phyloP scores from a whole-genome alignment of 2,797 vertebrate species.

The Eulemur coronatus region DNA sequence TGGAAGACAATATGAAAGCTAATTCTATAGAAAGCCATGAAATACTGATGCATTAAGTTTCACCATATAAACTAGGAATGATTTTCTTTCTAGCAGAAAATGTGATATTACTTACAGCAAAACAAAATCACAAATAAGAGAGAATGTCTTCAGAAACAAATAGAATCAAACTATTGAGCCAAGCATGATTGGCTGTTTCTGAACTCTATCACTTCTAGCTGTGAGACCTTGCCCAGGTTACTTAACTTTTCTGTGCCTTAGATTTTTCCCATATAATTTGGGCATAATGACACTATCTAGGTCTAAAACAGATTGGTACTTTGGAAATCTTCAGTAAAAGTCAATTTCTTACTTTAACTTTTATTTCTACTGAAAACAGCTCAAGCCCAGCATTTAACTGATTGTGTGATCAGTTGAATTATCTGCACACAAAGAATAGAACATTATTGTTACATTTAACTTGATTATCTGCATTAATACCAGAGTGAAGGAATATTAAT shows the following conservation, averaged over 20 bases:
- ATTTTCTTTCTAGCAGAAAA: neutral
- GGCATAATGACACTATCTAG: neutral
- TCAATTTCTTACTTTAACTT: constrained; percentile 27
- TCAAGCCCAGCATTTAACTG: neutral
- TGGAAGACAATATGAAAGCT: neutral
- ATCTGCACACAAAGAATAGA: constrained; percentile 25
- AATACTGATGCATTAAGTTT: neutral
- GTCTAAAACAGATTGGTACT: constrained; percentile 7
- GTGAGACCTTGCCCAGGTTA: neutral
- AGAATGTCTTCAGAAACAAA: neutral
- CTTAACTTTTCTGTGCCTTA: neutral
- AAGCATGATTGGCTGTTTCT: neutral
- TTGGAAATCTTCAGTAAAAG: constrained; percentile 13
- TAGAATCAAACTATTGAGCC: neutral
- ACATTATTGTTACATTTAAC: constrained; percentile 21
- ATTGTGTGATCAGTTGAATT: neutral
- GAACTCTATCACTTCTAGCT: neutral
- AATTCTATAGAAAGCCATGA: neutral
- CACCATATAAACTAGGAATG: neutral
- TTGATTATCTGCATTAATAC: constrained; percentile 11
- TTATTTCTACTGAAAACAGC: constrained; percentile 35
- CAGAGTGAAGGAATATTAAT: neutral
- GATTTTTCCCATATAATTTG: neutral
- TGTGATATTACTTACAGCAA: neutral
- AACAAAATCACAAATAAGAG: constrained; percentile 22